Conservation (phyloP, 2,888 invertebrate species). For the Drosophila testacea region DNA sequence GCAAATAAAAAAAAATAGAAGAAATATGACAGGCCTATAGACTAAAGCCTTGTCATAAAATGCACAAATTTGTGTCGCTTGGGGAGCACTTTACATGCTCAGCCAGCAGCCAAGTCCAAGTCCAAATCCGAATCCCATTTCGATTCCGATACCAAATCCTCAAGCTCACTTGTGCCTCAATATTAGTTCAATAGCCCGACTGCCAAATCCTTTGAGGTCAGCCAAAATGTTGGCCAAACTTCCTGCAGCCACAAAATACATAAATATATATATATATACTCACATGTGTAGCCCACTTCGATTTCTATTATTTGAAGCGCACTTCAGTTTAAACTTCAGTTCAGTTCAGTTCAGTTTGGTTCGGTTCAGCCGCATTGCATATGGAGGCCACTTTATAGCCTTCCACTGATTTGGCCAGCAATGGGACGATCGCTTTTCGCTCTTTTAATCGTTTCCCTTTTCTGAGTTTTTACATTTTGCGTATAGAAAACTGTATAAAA, state of each 20-base stretch:
- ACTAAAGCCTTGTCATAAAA: conserved; percentile 62
- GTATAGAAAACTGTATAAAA: conserved; percentile 61
- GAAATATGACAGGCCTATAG: conserved; percentile 11
- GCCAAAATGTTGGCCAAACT: conserved; percentile 51
- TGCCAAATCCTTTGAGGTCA: conserved; percentile 74
- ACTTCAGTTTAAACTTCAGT: conserved; percentile 34
- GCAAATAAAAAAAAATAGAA: conserved; percentile 10
- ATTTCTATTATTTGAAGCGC: conserved; percentile 70
- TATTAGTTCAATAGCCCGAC: conserved; percentile 72
- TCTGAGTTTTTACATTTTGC: conserved; percentile 1
- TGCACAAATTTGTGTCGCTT: conserved; percentile 68
- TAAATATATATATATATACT: conserved; percentile 8
- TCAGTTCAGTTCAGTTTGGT: conserved; percentile 2
- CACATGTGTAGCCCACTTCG: conserved; percentile 38
- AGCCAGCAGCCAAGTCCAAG: conserved; percentile 32
- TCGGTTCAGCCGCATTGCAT: conserved; percentile 63
- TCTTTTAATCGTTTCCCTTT: conserved; percentile 6
- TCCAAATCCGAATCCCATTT: conserved; percentile 26
- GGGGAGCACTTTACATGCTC: conserved; percentile 63
- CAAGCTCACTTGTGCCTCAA: conserved; percentile 46
- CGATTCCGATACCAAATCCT: conserved; percentile 32
- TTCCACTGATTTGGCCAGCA: conserved; percentile 60
- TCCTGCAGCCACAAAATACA: conserved; percentile 24
- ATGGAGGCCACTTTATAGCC: conserved; percentile 69
- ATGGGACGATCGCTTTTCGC: conserved; percentile 19